A percentile compares a stretch with the other conserved stretches of the same genome.
Conservation (phyloP, 2,888 invertebrate genomes). For the Neria commutata region DNA sequence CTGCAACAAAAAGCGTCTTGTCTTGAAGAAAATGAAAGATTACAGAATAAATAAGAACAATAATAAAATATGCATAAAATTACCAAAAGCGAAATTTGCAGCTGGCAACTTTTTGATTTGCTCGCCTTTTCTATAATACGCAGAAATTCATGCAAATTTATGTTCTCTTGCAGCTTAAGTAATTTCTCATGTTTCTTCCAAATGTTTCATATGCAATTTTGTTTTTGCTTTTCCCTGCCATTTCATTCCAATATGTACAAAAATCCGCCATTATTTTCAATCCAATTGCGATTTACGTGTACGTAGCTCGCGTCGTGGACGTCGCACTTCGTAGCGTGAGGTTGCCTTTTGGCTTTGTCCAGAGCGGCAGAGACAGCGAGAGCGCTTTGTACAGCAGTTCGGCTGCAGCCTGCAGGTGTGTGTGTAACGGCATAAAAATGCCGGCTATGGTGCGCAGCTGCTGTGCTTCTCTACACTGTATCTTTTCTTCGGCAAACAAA, state of each 20-base stretch:
- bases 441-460: neutral
- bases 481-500: neutral
- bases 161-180: neutral
- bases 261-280: slow-evolving; percentile 27
- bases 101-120: neutral
- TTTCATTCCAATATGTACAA: slow-evolving; percentile 2
- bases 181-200: neutral
- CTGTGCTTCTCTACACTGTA: too few species aligned
- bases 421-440: neutral
- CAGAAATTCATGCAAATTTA: too few species aligned
- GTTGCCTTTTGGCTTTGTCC: slow-evolving; percentile 2
- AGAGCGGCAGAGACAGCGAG: too few species aligned
- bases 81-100: neutral
- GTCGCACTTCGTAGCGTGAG: slow-evolving; percentile 13
- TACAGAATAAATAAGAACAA: neutral
- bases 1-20: too few species aligned
- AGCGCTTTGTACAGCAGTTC: neutral
- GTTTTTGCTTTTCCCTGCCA: neutral
- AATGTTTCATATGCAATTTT: slow-evolving; percentile 8
- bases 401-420: neutral
- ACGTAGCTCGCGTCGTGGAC: slow-evolving; percentile 17
- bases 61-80: neutral
- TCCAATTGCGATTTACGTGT: slow-evolving; percentile 14
- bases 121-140: neutral
- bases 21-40: neutral